Evolutionary conservation across 2,888 invertebrate species (phyloP).

Genomic region (Corbicula japonica): DNA sequence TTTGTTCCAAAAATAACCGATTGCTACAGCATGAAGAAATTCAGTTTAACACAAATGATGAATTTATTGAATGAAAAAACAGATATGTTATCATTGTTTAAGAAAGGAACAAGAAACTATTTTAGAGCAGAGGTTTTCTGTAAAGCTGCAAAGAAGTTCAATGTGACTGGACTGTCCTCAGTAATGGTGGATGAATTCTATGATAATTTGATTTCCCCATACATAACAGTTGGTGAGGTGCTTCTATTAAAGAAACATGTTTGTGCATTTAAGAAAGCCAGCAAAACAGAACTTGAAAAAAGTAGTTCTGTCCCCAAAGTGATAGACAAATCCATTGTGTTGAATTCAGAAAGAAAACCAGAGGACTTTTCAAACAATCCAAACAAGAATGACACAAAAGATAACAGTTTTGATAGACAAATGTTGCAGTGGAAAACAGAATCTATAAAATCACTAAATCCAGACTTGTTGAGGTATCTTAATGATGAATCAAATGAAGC

Average conservation of each 20-base stretch:
- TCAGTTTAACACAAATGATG: conserved; percentile 15
- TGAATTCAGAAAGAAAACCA: no score
- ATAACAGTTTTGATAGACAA: no score
- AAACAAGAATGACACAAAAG: no score
- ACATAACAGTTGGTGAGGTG: conserved; percentile 16
- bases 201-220: conserved; percentile 6
- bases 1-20: conserved; percentile 9
- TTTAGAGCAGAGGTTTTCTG: background rate
- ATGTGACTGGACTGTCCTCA: conserved; percentile 3
- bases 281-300: background rate
- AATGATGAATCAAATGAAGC: no score
- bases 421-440: no score
- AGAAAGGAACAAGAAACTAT: background rate
- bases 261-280: background rate
- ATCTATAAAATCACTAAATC: no score
- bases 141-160: conserved; percentile 10
- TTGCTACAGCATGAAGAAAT: conserved; percentile 14
- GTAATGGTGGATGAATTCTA: conserved; percentile 3
- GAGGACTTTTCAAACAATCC: no score
- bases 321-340: background rate
- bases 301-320: background rate
- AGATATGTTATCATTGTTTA: conserved; percentile 1
- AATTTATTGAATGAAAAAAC: conserved; percentile 1
- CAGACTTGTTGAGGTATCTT: no score
- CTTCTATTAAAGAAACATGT: background rate